These are phyloP conservation scores for Corythaixoides concolor DNA, from an alignment of 2,113 vertebrate species.

Conservation along the genomic window DNA sequence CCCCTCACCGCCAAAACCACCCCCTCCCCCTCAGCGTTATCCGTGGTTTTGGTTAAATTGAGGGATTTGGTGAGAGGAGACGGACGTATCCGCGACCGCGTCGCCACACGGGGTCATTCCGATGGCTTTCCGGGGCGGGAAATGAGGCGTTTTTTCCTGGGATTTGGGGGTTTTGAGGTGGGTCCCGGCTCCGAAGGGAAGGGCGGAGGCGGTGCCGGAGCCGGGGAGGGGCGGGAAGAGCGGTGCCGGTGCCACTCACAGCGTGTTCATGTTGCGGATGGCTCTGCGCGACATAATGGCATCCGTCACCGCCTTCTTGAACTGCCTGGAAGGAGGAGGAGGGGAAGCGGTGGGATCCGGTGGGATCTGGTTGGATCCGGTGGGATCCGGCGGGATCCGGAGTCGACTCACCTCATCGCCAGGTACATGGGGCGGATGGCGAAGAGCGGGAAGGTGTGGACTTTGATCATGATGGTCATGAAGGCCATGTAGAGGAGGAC, in stretches of 20 bases:
- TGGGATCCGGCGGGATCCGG: too few relatives aligned
- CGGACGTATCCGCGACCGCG: rapidly evolving
- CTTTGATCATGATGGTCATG: slow-evolving; percentile 99
- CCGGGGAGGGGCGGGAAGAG: not conserved
- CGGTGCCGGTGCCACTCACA: slow-evolving; percentile 78
- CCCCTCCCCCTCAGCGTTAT: too few relatives aligned
- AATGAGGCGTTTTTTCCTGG: not conserved
- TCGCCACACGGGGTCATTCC: not conserved
- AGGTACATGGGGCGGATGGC: slow-evolving; percentile 99
- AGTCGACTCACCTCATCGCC: slow-evolving; percentile 89
- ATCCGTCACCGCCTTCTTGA: slow-evolving; percentile 95
- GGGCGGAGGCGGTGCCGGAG: too few relatives aligned
- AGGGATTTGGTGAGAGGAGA: not conserved
- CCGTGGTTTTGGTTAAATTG: not conserved
- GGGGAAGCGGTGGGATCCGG: rapidly evolving
- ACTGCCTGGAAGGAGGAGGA: slow-evolving; percentile 82
- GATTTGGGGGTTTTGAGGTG: rapidly evolving
- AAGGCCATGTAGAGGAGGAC: slow-evolving; percentile 96
- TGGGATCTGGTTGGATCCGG: too few relatives aligned
- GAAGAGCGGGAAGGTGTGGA: slow-evolving; percentile 97
- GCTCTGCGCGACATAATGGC: slow-evolving; percentile 97
- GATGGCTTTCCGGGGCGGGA: rapidly evolving
- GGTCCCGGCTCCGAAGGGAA: not conserved
- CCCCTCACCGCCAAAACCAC: too few relatives aligned
- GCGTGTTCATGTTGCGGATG: slow-evolving; percentile 97